These are phyloP conservation scores for Papilio glaucus DNA, from an alignment of 1,140 invertebrate genomes.

Conservation along the genomic window DNA sequence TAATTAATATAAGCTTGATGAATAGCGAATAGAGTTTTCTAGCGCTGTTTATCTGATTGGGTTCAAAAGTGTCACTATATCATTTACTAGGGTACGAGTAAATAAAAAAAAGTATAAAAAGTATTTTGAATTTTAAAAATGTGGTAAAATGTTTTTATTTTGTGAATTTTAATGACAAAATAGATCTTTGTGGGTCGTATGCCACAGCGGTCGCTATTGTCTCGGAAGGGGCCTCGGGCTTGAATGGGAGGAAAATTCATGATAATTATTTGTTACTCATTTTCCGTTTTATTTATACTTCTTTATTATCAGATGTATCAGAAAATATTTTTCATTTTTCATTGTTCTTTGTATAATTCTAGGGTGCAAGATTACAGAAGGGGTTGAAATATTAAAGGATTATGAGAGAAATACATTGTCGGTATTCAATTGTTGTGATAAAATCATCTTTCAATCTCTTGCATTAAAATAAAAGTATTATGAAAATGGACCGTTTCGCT, in stretches of 20 bases:
- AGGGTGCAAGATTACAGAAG: background rate
- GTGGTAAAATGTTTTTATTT: background rate
- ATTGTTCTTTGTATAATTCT: background rate
- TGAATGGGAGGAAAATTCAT: slow-evolving; percentile 16
- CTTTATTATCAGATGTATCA: background rate
- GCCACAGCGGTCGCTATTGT: slow-evolving; percentile 10
- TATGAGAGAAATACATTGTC: too few species aligned
- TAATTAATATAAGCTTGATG: too few species aligned
- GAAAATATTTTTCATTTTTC: background rate
- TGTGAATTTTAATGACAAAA: slow-evolving; percentile 8
- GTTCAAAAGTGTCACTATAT: too few species aligned
- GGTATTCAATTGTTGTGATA: too few species aligned
- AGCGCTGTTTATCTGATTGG: too few species aligned
- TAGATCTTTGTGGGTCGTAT: slow-evolving; percentile 1
- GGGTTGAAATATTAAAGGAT: too few species aligned
- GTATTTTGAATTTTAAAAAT: too few species aligned
- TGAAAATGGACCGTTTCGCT: slow-evolving; percentile 9
- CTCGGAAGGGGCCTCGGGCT: background rate
- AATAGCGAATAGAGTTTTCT: too few species aligned
- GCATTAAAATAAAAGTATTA: slow-evolving; percentile 1
- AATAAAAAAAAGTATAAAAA: too few species aligned
- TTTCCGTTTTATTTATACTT: slow-evolving; percentile 6
- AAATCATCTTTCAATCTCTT: background rate
- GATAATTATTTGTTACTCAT: background rate
- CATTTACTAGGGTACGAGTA: too few species aligned